Evolutionary conservation across 2,113 vertebrate species (phyloP), one percentile per base, ranked within the genome.

Genomic region (Chamaea fasciata): DNA sequence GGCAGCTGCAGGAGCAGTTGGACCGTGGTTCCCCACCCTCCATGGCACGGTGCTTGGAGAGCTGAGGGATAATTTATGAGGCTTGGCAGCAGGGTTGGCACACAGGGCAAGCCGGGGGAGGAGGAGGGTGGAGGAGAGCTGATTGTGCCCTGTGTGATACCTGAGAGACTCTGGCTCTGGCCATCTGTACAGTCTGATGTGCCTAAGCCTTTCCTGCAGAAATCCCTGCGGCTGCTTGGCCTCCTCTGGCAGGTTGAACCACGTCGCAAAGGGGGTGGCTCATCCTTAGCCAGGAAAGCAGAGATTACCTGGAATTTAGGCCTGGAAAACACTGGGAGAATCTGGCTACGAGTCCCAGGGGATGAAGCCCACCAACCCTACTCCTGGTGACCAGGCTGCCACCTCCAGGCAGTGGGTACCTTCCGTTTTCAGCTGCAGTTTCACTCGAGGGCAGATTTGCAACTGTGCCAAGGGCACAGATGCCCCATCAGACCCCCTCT

Each of bases 151-250:
- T 91, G 89, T 83, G 87, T 92, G 94, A 82, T 87, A 91, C 91
- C 91, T 76, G 89, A 94, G 83, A 82, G 73, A 55, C 87, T 89
- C 95, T 59, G 59, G 86, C 68, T 92, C 67, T n/a, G 76, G 60
- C 92, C 95, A 96, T 97, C 95, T 96, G 94, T 31, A 20, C 89
- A 56, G 71, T 49, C 68, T 63, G 84, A 88, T 86, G 94, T 92
- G 77, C 84, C 77, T 44, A 30, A 75, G 33, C 47, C 57, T 59
- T 59, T 60, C 35, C 75, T 0, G 2, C 75, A 91, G 55, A 23
- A 77, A 59, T 5, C 83, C 75, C 46, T 17, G 33, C 3, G 59
- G 46, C 63, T 59, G 76, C 42, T 52, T 23, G 35, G 85, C 55
- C 55, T 86, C 74, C 37, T 65, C 62, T 37, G 37, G 30, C 31